Evolutionary conservation across 2,113 vertebrate genomes (phyloP), one percentile per base, ranked within the genome.

Genomic region (Phoxinus phoxinus): DNA sequence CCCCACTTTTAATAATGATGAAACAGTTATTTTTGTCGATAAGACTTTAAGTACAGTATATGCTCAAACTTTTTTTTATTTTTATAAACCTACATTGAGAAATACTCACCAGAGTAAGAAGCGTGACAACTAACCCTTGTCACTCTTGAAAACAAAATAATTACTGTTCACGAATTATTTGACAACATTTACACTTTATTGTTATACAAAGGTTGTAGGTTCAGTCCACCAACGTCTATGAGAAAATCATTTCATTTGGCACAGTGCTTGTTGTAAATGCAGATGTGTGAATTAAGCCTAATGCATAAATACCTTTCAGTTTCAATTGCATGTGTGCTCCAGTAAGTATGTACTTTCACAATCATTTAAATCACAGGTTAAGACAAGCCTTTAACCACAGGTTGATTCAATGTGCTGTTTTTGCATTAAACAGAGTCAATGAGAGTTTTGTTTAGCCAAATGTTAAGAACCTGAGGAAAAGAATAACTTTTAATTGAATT

Each of bases 331-430:
- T 53, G 65, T 17, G 63, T 71, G 27, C 25, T 17, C 23, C 27
- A 2, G 63, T 71, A 53, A n/a, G 4, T 82, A 51, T 35, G 48
- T 82, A 69, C 71, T 71, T 84, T 56, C 30, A 73, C 32, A 56
- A 84, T 59, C 4, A 13, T 84, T 80, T 80, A 46, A 80, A 80
- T 63, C 37, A 80, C 58, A 80, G 58, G 78, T 80, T 80, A 80
- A 80, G 65, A 46, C 78, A 63, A 25, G 78, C 58, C 41, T 80
- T 63, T 63, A 63, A 80, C 78, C 78, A 80, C 78, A 63, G 41
- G 78, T 63, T 27, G 35, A 44, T 80, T 80, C 58, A 25, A 19
- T 63, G 35, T 63, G 35, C 77, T 63, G 77, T 63, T 41, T 80
- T 30, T 80, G 58, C 58, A 46, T 46, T 63, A 46, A 80, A 63